phyloP scores from a whole-genome alignment of 2,888 invertebrate species.

The Agonum fuliginosum region DNA sequence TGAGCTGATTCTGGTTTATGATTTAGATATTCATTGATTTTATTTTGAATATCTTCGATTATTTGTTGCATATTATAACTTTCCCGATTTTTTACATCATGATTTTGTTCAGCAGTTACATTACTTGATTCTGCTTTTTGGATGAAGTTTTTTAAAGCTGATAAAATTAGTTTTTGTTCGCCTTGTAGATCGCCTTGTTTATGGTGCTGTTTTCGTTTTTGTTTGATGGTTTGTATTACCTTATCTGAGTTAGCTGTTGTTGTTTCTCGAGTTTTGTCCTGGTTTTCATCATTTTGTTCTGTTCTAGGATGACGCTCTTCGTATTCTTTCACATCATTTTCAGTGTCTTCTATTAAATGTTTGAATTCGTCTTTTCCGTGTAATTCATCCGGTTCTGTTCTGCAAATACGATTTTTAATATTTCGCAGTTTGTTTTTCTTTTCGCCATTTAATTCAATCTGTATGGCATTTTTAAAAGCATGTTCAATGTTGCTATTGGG shows the following conservation, averaged over 20 bases:
- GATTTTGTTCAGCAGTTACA: neutral
- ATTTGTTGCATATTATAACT: neutral
- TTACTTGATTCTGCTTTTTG: neutral
- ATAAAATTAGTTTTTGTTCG: neutral
- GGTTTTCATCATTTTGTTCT: neutral
- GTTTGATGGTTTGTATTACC: neutral
- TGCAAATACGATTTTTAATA: too few relatives aligned
- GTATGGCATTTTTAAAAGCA: too few relatives aligned
- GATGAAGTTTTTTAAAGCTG: neutral
- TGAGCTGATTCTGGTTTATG: too few relatives aligned
- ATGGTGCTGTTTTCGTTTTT: neutral
- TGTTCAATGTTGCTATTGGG: too few relatives aligned
- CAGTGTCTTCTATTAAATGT: neutral
- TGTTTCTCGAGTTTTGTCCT: neutral
- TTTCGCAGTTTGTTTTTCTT: too few relatives aligned
- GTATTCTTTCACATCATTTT: neutral
- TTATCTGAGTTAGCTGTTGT: neutral
- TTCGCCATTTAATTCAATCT: too few relatives aligned
- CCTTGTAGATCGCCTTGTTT: neutral
- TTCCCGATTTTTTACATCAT: neutral
- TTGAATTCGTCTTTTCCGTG: neutral
- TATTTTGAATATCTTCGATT: slow-evolving; percentile 19
- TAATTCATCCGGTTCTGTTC: neutral
- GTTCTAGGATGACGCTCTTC: neutral
- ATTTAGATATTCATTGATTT: neutral